These are phyloP conservation scores for Autographa pulchrina DNA, from an alignment of 2,888 invertebrate species.

Conservation along the genomic window DNA sequence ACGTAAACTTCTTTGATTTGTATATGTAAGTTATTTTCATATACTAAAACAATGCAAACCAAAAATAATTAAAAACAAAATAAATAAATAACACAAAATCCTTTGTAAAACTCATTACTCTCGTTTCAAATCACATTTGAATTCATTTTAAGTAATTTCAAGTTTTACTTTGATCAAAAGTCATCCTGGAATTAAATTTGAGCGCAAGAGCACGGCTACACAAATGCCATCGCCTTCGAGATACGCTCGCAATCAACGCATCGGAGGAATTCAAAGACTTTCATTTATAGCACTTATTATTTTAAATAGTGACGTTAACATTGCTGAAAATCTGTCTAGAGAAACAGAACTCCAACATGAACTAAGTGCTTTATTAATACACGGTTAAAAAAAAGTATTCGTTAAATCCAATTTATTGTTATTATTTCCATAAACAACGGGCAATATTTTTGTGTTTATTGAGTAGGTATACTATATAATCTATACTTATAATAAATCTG, in stretches of 20 bases:
- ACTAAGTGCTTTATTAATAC: too few species aligned
- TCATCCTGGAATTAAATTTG: not conserved
- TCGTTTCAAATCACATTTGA: not conserved
- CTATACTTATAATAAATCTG: too few species aligned
- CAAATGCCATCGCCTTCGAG: not conserved
- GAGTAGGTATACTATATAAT: too few species aligned
- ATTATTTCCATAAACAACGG: too few species aligned
- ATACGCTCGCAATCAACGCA: not conserved
- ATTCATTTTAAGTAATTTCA: not conserved
- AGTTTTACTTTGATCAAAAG: constrained; percentile 6
- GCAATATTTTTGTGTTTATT: too few species aligned
- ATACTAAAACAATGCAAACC: too few species aligned
- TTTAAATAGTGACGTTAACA: not conserved
- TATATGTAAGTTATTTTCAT: too few species aligned
- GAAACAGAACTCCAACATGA: too few species aligned
- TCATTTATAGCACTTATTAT: not conserved
- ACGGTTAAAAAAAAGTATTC: too few species aligned
- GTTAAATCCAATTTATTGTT: too few species aligned
- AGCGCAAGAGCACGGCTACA: not conserved
- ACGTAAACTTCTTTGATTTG: too few species aligned
- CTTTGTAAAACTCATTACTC: not conserved
- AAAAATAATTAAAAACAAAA: too few species aligned
- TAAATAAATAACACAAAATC: not conserved
- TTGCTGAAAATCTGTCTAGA: not conserved
- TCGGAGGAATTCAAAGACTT: not conserved